Conservation (phyloP, 2,113 vertebrate species). For the Rattus norvegicus region DNA sequence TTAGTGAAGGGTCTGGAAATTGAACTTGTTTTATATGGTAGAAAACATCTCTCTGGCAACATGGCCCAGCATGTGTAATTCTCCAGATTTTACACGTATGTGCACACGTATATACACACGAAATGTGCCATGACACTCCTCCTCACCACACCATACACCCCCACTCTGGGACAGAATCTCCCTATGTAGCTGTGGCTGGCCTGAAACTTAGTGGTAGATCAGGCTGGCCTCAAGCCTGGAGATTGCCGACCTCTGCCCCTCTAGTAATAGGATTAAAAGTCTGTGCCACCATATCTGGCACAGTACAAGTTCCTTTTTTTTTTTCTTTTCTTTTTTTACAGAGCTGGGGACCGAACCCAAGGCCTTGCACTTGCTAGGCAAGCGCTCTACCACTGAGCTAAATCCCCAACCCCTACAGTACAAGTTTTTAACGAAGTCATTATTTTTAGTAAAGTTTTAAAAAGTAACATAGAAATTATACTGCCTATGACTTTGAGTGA, state of each 20-base stretch:
- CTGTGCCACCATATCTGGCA: neutral
- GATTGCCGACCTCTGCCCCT: too few relatives aligned
- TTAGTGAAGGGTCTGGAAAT: neutral
- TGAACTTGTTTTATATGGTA: neutral
- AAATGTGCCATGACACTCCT: neutral
- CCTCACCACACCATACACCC: neutral
- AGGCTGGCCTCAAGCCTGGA: neutral
- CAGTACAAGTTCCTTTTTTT: too few relatives aligned
- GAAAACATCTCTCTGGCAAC: neutral
- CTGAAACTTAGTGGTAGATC: neutral
- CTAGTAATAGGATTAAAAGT: neutral
- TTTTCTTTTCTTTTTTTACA: too few relatives aligned
- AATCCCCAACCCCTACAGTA: too few relatives aligned
- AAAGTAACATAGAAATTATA: neutral
- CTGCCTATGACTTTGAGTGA: neutral
- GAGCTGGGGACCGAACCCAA: too few relatives aligned
- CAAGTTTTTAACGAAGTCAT: neutral
- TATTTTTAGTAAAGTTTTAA: neutral
- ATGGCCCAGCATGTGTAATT: too few relatives aligned
- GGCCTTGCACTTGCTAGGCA: too few relatives aligned
- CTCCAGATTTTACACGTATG: neutral
- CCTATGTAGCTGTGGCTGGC: neutral
- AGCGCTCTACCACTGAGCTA: too few relatives aligned
- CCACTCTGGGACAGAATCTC: neutral
- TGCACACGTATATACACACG: neutral